A percentile compares a stretch with the other conserved stretches of the same genome.
phyloP scores from a whole-genome alignment of 1,140 invertebrate species.

The Heliconius congener region DNA sequence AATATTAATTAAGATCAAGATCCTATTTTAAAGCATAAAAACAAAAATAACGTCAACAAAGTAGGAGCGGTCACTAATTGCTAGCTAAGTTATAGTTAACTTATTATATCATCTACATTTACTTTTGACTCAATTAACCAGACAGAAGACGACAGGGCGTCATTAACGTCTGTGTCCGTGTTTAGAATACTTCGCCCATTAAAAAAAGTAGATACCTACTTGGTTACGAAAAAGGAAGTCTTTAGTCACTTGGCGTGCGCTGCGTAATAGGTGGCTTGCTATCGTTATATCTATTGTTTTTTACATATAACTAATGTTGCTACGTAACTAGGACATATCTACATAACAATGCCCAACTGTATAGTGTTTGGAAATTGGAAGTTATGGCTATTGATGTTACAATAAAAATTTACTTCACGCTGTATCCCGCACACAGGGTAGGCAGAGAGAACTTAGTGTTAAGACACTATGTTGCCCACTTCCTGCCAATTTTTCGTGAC shows the following conservation, averaged over 20 bases:
- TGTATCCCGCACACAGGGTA: no score
- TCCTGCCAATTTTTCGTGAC: no score
- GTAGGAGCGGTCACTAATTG: constrained; percentile 1
- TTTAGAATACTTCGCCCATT: constrained; percentile 23
- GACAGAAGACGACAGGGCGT: constrained; percentile 11
- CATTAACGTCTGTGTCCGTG: constrained; percentile 19
- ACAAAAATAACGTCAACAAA: neutral
- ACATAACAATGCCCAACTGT: neutral
- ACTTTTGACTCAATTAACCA: constrained; percentile 10
- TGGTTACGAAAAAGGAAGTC: constrained; percentile 33
- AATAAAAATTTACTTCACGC: no score
- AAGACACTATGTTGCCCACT: no score
- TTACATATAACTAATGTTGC: constrained; percentile 8
- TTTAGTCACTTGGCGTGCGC: constrained; percentile 20
- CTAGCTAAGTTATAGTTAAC: neutral
- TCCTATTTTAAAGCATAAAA: neutral
- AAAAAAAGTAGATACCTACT: constrained; percentile 1
- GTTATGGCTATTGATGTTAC: neutral
- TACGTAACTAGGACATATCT: neutral
- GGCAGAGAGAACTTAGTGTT: no score
- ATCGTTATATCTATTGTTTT: constrained; percentile 17
- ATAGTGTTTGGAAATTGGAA: neutral
- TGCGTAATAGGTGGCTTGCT: constrained; percentile 17
- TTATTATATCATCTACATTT: constrained; percentile 1
- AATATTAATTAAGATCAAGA: neutral